Percentiles rank a stretch among this genome's conserved stretches.
Evolutionary conservation across 1,140 invertebrate species (phyloP).

Genomic region (Globodera rostochiensis): DNA sequence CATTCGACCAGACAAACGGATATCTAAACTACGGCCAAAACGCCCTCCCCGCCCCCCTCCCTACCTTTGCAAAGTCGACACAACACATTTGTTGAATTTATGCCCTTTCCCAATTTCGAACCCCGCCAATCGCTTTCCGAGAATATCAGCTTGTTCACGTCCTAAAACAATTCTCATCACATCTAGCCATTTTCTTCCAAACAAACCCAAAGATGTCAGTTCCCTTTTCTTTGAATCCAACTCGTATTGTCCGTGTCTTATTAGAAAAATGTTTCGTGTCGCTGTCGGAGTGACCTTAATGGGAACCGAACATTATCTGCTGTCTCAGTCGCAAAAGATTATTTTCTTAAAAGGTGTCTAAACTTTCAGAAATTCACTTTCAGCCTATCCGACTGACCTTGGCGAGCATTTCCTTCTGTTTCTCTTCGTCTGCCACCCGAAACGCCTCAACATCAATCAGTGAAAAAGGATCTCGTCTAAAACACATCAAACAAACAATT

Average conservation of each 20-base stretch:
- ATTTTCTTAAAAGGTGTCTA: too few relatives aligned
- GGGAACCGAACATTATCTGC: too few relatives aligned
- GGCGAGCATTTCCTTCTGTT: conserved; percentile 52
- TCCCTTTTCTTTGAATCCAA: conserved; percentile 49
- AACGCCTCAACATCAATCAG: conserved; percentile 51
- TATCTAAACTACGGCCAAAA: too few relatives aligned
- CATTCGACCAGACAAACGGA: too few relatives aligned
- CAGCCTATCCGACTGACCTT: conserved; percentile 45
- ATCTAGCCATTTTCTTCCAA: background rate
- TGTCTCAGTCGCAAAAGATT: too few relatives aligned
- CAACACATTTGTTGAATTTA: conserved; percentile 48
- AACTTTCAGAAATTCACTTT: too few relatives aligned
- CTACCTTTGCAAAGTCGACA: conserved; percentile 80
- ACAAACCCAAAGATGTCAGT: conserved; percentile 51
- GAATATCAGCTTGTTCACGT: conserved; percentile 54
- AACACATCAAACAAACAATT: conserved; percentile 1
- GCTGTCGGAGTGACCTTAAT: conserved; percentile 72
- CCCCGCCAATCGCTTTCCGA: conserved; percentile 56
- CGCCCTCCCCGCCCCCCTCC: background rate
- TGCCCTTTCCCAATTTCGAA: conserved; percentile 31
- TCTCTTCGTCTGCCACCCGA: conserved; percentile 45
- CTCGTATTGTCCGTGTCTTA: conserved; percentile 50
- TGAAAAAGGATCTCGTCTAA: conserved; percentile 55
- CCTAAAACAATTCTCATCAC: conserved; percentile 40
- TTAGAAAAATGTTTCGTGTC: conserved; percentile 74